Base-by-base conservation (phyloP, 2,113 vertebrate genomes). In the Dicrurus megarhynchus region DNA sequence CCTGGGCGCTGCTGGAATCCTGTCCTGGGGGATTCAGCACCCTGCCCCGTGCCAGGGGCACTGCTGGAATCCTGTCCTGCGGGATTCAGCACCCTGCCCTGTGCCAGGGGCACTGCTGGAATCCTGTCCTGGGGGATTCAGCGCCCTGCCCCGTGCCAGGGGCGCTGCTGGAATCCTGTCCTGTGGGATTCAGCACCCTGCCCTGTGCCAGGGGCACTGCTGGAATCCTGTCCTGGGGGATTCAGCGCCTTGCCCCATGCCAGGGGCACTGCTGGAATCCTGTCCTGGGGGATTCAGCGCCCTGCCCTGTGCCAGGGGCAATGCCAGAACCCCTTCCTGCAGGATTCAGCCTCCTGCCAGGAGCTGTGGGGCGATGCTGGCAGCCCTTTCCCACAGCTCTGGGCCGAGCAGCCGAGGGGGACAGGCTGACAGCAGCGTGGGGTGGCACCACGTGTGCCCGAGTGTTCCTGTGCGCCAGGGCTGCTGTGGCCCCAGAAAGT, bases 371-470 rank as follows among this genome's bases (percentile, higher is more conserved):
- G 33, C 4, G 18, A 30, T 53, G n/a, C 61, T 50, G 57, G 7
- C 15, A 7, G 7, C 8, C 32, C 23, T 22, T 37, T 52, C 59
- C 37, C 21, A 16, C 35, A 71, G 19, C 1, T 1, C 8, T 0
- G 7, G 41, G 17, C 11, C 27, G 44, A 17, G 57, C 28, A 16
- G 10, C 27, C 0, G 0, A 44, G 39, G 27, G 9, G 5, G 23
- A 18, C 10, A 28, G 61, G 39, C 28, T 61, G 68, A 1, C 24
- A 21, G 55, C 63, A 77, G 21, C 0, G 0, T 5, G 28, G 35
- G 44, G 26, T 65, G 64, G 21, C 74, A 41, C 13, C 7, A 0
- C 1, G 3, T 61, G 16, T 0, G 1, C 32, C 39, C 0, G 0
- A 0, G 0, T 14, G 32, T 74, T 52, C 67, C 32, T 20, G 27